Evolutionary conservation across 2,888 invertebrate genomes (phyloP).

Genomic region (Diaprepes abbreviatus): DNA sequence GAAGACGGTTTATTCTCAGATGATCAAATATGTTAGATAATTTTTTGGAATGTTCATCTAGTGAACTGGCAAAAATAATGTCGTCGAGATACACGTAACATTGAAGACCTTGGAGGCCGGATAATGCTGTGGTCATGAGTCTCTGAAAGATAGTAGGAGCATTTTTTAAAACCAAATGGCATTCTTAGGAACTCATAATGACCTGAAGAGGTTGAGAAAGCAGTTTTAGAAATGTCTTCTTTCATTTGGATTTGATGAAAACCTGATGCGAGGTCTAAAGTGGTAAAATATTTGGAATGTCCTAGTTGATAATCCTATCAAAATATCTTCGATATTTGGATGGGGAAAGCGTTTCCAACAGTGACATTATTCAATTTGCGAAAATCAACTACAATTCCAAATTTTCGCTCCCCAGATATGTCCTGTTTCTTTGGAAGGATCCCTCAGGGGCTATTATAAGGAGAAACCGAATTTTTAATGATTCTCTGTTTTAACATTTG

Average conservation of each 20-base stretch:
- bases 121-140: constrained; percentile 43
- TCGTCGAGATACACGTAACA: constrained; percentile 17
- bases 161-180: constrained; percentile 64
- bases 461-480: constrained; percentile 53
- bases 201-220: constrained; percentile 59
- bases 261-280: constrained; percentile 59
- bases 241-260: constrained; percentile 63
- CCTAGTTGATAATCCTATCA: constrained; percentile 63
- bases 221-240: constrained; percentile 60
- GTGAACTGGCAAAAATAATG: constrained; percentile 33
- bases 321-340: constrained; percentile 61
- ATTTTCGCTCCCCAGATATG: constrained; percentile 45
- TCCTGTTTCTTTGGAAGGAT: constrained; percentile 59
- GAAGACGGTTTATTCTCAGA: constrained; percentile 53
- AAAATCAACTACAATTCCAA: constrained; percentile 49
- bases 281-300: constrained; percentile 58
- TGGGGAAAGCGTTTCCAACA: constrained; percentile 60
- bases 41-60: constrained; percentile 56
- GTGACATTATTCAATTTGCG: constrained; percentile 62
- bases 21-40: constrained; percentile 55
- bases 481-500: constrained; percentile 54
- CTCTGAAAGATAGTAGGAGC: constrained; percentile 58
- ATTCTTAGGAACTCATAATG: constrained; percentile 61
- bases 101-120: constrained; percentile 40
- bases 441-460: constrained; percentile 54